These are phyloP conservation scores for Drosophila persimilis DNA, from an alignment of 1,140 invertebrate species.

Conservation along the genomic window DNA sequence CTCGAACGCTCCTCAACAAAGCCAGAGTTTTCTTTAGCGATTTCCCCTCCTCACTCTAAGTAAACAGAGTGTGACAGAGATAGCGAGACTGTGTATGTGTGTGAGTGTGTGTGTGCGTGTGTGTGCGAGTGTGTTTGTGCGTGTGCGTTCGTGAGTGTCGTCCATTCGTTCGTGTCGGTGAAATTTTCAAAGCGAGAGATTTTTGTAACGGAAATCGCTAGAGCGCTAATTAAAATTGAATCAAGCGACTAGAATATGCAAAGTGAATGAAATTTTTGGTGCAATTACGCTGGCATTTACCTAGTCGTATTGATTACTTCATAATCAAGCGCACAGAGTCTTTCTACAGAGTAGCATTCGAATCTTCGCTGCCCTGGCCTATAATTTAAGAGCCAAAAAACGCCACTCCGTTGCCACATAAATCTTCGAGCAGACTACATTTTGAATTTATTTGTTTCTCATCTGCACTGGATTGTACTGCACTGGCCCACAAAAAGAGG, in stretches of 20 bases:
- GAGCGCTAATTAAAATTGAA: constrained; percentile 49
- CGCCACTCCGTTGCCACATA: neutral
- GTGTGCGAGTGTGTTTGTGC: constrained; percentile 30
- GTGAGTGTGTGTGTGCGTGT: constrained; percentile 23
- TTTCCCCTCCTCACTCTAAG: constrained; percentile 29
- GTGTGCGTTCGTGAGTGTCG: constrained; percentile 37
- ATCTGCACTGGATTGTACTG: too few relatives aligned
- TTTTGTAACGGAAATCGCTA: constrained; percentile 50
- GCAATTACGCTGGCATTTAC: neutral
- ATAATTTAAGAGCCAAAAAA: constrained; percentile 5
- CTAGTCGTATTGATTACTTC: constrained; percentile 6
- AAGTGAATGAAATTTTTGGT: neutral
- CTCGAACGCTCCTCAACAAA: constrained; percentile 55
- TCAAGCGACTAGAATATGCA: constrained; percentile 11
- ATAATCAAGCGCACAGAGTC: constrained; percentile 13
- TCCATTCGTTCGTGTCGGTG: constrained; percentile 35
- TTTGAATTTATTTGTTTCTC: too few relatives aligned
- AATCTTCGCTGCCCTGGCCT: neutral
- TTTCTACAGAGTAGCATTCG: constrained; percentile 19
- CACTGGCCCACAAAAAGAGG: too few relatives aligned
- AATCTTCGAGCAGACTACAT: too few relatives aligned
- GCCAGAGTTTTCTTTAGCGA: constrained; percentile 70
- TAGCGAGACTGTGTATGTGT: constrained; percentile 24
- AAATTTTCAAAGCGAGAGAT: constrained; percentile 35
- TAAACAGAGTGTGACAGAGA: neutral